Evolutionary conservation across 37 sponge, comb jelly and placozoan species (phyloP).

Genomic region (Cliona cf. orientalis): DNA sequence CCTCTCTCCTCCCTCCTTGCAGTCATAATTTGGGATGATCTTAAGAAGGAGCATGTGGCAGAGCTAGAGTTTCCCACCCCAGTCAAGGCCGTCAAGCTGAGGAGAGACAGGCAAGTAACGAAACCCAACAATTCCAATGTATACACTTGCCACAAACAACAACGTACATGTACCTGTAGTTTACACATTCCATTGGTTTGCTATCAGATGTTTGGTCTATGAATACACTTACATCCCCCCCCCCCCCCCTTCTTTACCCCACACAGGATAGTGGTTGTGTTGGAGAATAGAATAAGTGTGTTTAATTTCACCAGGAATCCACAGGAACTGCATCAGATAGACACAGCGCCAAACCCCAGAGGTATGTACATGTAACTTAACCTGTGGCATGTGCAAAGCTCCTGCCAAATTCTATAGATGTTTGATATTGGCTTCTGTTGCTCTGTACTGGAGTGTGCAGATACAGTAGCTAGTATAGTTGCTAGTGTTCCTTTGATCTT

Average conservation of each 20-base stretch:
- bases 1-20: background rate
- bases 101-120: constrained; percentile 81
- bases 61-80: constrained; percentile 81
- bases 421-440: too few species aligned
- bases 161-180: background rate
- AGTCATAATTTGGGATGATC: constrained; percentile 96
- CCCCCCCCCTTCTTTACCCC: background rate
- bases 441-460: too few species aligned
- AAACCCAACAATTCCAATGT: background rate
- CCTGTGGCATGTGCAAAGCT: too few species aligned
- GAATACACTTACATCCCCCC: background rate
- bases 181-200: background rate
- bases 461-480: too few species aligned
- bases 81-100: constrained; percentile 81
- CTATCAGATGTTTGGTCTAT: background rate
- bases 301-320: constrained; percentile 92
- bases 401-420: too few species aligned
- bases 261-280: constrained; percentile 81
- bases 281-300: constrained; percentile 63
- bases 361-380: constrained; percentile 63
- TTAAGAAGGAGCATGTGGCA: constrained; percentile 86
- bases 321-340: constrained; percentile 69
- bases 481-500: too few species aligned
- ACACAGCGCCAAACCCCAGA: constrained; percentile 78
- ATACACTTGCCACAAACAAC: background rate